A percentile compares a stretch with the other conserved stretches of the same genome.
Conservation (phyloP, 2,113 vertebrate species). For the Nothobranchius furzeri region DNA sequence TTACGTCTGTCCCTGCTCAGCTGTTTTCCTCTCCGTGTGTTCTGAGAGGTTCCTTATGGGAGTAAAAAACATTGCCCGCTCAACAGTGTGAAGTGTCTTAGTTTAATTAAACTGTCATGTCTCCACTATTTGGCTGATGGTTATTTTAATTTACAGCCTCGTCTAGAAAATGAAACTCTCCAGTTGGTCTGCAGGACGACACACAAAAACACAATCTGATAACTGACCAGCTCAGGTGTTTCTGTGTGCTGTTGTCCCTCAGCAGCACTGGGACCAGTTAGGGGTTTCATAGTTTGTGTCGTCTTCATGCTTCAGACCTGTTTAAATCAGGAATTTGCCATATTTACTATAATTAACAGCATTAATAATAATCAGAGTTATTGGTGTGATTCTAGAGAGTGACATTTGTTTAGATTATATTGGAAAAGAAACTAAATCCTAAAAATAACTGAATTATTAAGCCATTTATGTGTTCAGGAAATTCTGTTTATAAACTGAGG, state of each 20-base stretch:
- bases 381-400: too few species aligned
- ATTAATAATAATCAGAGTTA: too few species aligned
- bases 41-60: slow-evolving; percentile 36
- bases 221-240: background rate
- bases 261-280: background rate
- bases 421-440: too few species aligned
- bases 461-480: too few species aligned
- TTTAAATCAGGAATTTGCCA: too few species aligned
- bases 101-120: slow-evolving; percentile 72
- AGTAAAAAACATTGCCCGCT: slow-evolving; percentile 18
- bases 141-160: slow-evolving; percentile 46
- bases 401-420: too few species aligned
- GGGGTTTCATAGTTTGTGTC: background rate
- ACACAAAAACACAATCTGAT: slow-evolving; percentile 18
- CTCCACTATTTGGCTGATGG: slow-evolving; percentile 52
- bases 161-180: slow-evolving; percentile 38
- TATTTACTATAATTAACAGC: too few species aligned
- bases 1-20: slow-evolving; percentile 18
- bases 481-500: too few species aligned
- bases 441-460: too few species aligned
- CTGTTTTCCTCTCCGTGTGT: slow-evolving; percentile 4
- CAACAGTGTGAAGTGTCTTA: slow-evolving; percentile 31
- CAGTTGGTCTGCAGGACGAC: slow-evolving; percentile 19
- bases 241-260: background rate
- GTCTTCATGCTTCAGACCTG: too few species aligned